Conservation (phyloP, 1,140 invertebrate genomes). For the Cherax quadricarinatus region DNA sequence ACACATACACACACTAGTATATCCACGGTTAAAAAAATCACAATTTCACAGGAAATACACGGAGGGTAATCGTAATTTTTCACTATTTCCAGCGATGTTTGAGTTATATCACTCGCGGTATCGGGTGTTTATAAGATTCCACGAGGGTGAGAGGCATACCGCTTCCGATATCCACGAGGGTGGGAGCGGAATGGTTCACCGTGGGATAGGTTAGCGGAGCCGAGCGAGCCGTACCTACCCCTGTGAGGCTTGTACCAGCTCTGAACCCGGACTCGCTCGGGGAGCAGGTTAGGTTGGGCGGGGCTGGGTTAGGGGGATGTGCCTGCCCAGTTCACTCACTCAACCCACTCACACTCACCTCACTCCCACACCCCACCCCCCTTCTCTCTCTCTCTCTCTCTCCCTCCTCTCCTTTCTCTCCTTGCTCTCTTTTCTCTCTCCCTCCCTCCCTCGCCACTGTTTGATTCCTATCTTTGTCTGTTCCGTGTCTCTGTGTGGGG, state of each 20-base stretch:
- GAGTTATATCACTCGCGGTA: too few relatives aligned
- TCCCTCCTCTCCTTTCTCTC: slow-evolving; percentile 2
- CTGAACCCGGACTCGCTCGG: not conserved
- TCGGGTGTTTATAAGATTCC: too few relatives aligned
- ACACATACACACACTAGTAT: not conserved
- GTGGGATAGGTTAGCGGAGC: too few relatives aligned
- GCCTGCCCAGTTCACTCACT: slow-evolving; percentile 44
- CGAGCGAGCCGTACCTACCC: not conserved
- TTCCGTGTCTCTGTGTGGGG: not conserved
- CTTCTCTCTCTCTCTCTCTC: not conserved
- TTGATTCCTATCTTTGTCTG: too few relatives aligned
- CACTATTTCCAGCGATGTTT: too few relatives aligned
- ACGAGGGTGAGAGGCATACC: too few relatives aligned
- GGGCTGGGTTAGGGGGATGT: slow-evolving; percentile 15
- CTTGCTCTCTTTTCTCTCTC: not conserved
- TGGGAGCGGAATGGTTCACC: too few relatives aligned
- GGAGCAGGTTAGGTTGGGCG: slow-evolving; percentile 44
- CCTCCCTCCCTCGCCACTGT: not conserved
- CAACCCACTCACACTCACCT: slow-evolving; percentile 38
- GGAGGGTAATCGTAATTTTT: not conserved
- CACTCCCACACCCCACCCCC: slow-evolving; percentile 6
- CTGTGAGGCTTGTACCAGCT: not conserved
- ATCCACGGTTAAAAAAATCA: not conserved
- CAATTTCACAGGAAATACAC: not conserved
- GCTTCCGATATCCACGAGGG: too few relatives aligned